phyloP scores from a whole-genome alignment of 2,797 vertebrate species.

The Enteromius trimaculatus region DNA sequence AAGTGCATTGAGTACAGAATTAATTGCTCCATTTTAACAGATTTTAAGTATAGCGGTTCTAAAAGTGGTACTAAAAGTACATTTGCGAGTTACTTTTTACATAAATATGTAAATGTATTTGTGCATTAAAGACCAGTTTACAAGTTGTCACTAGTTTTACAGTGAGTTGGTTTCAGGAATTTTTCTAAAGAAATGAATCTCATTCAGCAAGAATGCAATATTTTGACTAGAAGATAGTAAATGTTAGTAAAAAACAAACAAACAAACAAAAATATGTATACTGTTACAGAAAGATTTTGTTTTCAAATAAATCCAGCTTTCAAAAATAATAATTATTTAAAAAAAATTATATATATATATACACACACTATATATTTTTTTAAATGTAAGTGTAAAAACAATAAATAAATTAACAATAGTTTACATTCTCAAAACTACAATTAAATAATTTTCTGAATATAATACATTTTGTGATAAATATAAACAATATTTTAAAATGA shows the following conservation, averaged over 20 bases:
- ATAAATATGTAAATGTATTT: neutral
- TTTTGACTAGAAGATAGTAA: neutral
- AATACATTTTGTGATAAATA: neutral
- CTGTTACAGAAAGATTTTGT: neutral
- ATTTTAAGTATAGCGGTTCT: neutral
- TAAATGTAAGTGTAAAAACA: neutral
- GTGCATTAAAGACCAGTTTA: neutral
- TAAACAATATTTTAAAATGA: neutral
- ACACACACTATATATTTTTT: neutral
- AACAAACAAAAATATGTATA: neutral
- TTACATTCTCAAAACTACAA: neutral
- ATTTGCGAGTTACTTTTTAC: neutral
- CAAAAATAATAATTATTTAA: too few relatives aligned
- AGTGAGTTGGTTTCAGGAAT: neutral
- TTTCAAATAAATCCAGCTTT: neutral
- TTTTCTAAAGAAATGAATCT: neutral
- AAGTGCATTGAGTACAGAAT: neutral
- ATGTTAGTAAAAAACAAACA: too few relatives aligned
- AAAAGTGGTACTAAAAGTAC: neutral
- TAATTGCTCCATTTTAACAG: too few relatives aligned
- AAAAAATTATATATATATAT: too few relatives aligned
- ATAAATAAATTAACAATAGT: neutral
- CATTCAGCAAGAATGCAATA: neutral
- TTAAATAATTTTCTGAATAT: neutral
- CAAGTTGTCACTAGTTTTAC: neutral